phyloP scores from a whole-genome alignment of 2,797 vertebrate species.

The Amniataba percoides region DNA sequence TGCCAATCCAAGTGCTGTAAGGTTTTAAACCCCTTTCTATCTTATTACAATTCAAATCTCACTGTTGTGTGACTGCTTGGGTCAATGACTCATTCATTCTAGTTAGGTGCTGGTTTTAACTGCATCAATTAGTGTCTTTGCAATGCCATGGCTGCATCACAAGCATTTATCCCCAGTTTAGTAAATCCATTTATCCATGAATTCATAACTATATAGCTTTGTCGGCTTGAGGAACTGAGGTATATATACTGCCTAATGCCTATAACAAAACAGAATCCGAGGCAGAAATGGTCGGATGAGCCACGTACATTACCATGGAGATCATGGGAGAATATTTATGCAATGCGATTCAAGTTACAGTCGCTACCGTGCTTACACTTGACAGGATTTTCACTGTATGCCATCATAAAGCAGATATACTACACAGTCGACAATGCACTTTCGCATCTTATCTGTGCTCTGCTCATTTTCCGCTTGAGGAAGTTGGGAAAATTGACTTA shows the following conservation, averaged over 20 bases:
- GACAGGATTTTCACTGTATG: conserved; percentile 76
- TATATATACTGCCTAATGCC: conserved; percentile 45
- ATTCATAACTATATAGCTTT: conserved; percentile 59
- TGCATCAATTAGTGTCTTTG: conserved; percentile 60
- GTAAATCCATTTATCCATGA: conserved; percentile 73
- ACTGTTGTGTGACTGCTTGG: conserved; percentile 52
- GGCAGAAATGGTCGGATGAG: conserved; percentile 58
- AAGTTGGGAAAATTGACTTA: conserved; percentile 85
- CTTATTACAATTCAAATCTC: conserved; percentile 56
- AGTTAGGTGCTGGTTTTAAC: conserved; percentile 56
- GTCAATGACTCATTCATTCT: conserved; percentile 62
- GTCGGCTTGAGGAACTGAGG: conserved; percentile 50
- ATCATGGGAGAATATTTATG: conserved; percentile 71
- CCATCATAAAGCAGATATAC: conserved; percentile 80
- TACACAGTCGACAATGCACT: conserved; percentile 69
- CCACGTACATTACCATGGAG: conserved; percentile 44
- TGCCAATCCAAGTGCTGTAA: conserved; percentile 6
- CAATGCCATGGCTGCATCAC: conserved; percentile 48
- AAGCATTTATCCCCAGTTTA: conserved; percentile 57
- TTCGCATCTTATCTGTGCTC: conserved; percentile 78
- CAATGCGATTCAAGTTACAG: conserved; percentile 51
- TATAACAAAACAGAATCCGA: conserved; percentile 64
- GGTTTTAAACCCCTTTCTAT: conserved; percentile 33
- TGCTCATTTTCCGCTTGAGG: conserved; percentile 85
- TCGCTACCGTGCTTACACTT: conserved; percentile 53